Evolutionary conservation across 2,113 vertebrate species (phyloP).

Genomic region (Mystacornis crossleyi): DNA sequence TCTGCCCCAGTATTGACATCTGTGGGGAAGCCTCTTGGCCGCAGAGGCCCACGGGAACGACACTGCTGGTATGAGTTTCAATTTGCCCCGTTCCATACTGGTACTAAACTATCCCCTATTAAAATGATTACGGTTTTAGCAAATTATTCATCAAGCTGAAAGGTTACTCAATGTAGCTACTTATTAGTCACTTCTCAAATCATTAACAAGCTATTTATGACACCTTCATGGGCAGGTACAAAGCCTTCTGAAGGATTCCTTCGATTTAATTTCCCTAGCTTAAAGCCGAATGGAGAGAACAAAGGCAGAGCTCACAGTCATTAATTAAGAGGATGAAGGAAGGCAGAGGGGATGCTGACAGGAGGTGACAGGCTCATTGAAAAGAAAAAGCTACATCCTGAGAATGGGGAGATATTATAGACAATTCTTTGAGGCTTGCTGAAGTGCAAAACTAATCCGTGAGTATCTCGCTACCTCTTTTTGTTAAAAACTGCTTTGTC

Average conservation of each 20-base stretch:
- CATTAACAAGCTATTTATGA: conserved; percentile 41
- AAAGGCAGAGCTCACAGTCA: conserved; percentile 14
- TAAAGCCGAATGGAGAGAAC: conserved; percentile 26
- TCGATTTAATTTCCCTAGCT: conserved; percentile 38
- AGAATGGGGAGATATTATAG: conserved; percentile 13
- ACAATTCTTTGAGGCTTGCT: conserved; percentile 26
- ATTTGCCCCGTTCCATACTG: background rate
- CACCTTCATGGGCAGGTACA: conserved; percentile 42
- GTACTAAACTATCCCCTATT: background rate
- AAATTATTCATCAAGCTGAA: conserved; percentile 9
- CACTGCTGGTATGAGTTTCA: background rate
- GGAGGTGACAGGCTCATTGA: conserved; percentile 32
- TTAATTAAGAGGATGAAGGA: conserved; percentile 64
- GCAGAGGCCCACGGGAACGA: background rate
- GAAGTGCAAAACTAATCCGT: conserved; percentile 7
- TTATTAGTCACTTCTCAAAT: conserved; percentile 32
- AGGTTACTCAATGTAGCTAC: conserved; percentile 45
- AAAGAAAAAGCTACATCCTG: conserved; percentile 39
- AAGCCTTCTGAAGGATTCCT: conserved; percentile 46
- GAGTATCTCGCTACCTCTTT: background rate
- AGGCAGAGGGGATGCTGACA: conserved; percentile 51
- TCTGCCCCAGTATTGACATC: background rate
- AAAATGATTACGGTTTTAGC: background rate
- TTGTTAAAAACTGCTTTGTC: conserved; percentile 30
- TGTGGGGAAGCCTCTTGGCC: background rate